Conservation (phyloP, 2,888 invertebrate species). For the Dimorphilus gyrociliatus region DNA sequence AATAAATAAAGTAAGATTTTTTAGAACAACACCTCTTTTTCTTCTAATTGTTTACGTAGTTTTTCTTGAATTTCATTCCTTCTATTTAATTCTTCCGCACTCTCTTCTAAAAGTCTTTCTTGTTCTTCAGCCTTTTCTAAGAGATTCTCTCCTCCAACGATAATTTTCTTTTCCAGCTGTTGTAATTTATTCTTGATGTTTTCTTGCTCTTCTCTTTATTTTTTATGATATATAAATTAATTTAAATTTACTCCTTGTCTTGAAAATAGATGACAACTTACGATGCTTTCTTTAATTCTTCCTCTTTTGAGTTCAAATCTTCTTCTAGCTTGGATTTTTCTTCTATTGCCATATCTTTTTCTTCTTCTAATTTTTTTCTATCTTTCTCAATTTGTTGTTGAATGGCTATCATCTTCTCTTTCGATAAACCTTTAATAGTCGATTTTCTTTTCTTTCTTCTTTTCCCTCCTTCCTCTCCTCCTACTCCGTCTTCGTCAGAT, state of each 20-base stretch:
- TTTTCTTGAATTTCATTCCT: conserved; percentile 61
- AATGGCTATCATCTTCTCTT: conserved; percentile 40
- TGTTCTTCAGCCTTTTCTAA: conserved; percentile 91
- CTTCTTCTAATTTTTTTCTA: conserved; percentile 35
- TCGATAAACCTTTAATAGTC: no score
- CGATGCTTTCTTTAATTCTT: conserved; percentile 54
- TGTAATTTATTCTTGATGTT: conserved; percentile 61
- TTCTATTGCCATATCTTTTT: conserved; percentile 45
- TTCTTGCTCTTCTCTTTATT: conserved; percentile 52
- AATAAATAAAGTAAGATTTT: no score
- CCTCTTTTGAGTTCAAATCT: conserved; percentile 48
- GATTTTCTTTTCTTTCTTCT: no score
- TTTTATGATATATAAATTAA: no score
- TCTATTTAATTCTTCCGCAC: conserved; percentile 44
- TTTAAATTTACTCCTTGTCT: no score
- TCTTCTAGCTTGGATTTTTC: conserved; percentile 48
- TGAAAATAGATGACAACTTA: no score
- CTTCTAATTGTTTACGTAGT: conserved; percentile 60
- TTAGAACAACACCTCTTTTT: conserved; percentile 70
- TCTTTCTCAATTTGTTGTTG: conserved; percentile 39
- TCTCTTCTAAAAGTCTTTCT: conserved; percentile 68
- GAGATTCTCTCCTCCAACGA: conserved; percentile 93
- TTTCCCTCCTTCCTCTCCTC: no score
- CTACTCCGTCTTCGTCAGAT: no score
- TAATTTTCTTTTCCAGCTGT: conserved; percentile 79